A percentile compares a stretch with the other conserved stretches of the same genome.
Evolutionary conservation across 1,140 invertebrate genomes (phyloP).

Genomic region (Hylyphantes graminicola): DNA sequence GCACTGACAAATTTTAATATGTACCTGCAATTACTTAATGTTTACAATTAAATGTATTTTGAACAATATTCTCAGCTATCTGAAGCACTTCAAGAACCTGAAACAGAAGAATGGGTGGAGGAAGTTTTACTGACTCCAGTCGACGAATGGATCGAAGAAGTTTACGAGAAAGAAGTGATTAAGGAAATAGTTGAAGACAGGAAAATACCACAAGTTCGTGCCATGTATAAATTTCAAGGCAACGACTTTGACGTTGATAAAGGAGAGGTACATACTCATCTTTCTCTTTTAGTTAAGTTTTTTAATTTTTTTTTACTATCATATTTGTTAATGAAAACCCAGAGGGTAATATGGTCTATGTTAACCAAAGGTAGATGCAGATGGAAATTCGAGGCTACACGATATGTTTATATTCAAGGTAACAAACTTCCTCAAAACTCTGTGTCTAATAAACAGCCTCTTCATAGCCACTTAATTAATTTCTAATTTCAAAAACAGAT

Average conservation of each 20-base stretch:
- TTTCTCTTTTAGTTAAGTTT: not conserved
- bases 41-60: not conserved
- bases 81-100: conserved; percentile 61
- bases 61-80: conserved; percentile 33
- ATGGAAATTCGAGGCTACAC: no score
- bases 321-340: no score
- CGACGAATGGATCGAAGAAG: conserved; percentile 91
- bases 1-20: no score
- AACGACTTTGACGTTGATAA: conserved; percentile 94
- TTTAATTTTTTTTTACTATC: no score
- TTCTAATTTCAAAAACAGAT: no score
- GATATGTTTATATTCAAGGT: no score
- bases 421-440: no score
- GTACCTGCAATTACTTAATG: no score
- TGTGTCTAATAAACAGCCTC: no score
- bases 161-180: conserved; percentile 84
- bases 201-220: conserved; percentile 87
- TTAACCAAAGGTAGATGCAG: no score
- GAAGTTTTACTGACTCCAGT: conserved; percentile 79
- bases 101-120: conserved; percentile 68
- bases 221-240: conserved; percentile 89
- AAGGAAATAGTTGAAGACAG: conserved; percentile 86
- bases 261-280: conserved; percentile 76
- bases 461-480: no score
- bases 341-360: no score